A percentile compares a stretch with the other conserved stretches of the same genome.
phyloP scores from a whole-genome alignment of 1,140 invertebrate species.

The Dendrolimus kikuchii region DNA sequence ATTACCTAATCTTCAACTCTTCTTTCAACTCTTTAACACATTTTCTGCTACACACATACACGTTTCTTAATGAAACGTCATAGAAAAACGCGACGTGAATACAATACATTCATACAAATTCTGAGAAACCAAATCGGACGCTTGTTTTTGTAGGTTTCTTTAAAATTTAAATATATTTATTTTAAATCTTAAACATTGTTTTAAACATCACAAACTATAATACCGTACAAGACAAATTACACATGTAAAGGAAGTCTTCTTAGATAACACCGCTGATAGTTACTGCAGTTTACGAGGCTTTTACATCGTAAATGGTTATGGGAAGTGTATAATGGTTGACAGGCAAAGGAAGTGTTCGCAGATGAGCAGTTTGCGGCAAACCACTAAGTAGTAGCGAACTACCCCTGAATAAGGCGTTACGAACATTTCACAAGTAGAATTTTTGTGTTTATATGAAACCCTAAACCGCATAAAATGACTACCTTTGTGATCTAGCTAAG shows the following conservation, averaged over 20 bases:
- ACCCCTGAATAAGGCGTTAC: constrained; percentile 21
- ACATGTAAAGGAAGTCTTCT: no score
- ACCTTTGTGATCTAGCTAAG: no score
- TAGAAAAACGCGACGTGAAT: no score
- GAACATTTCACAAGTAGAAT: constrained; percentile 21
- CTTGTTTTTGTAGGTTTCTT: no score
- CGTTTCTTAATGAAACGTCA: background rate
- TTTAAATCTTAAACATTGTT: no score
- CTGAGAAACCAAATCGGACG: no score
- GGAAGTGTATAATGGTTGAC: constrained; percentile 17
- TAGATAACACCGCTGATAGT: no score
- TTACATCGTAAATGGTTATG: constrained; percentile 9
- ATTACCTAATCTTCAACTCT: no score
- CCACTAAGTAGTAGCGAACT: constrained; percentile 30
- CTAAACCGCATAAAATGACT: background rate
- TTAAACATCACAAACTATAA: no score
- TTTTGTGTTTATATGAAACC: constrained; percentile 23
- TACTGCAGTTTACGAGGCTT: constrained; percentile 6
- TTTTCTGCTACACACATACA: background rate
- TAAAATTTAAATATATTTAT: no score
- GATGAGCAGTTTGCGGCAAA: constrained; percentile 30
- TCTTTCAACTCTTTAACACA: background rate
- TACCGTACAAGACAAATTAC: no score
- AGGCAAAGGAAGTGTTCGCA: constrained; percentile 31
- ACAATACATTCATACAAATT: no score